Conservation (phyloP, 1,140 invertebrate species). For the Tachypleus tridentatus region DNA sequence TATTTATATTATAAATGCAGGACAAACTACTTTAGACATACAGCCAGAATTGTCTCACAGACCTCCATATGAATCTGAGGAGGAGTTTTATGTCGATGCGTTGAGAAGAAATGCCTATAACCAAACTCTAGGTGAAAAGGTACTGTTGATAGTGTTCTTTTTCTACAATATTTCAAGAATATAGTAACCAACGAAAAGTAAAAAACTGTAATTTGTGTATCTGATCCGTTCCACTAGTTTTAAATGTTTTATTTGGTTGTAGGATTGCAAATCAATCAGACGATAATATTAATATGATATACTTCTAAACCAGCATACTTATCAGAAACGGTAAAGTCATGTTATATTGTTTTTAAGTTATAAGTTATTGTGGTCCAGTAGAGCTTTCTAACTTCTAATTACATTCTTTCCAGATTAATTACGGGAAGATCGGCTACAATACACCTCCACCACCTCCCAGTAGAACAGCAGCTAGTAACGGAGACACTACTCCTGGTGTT, state of each 20-base stretch:
- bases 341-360: too few relatives aligned
- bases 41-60: slow-evolving; percentile 8
- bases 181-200: too few relatives aligned
- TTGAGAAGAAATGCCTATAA: slow-evolving; percentile 31
- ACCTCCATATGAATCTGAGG: slow-evolving; percentile 14
- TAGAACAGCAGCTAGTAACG: slow-evolving; percentile 12
- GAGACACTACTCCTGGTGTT: slow-evolving; percentile 5
- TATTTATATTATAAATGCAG: not conserved
- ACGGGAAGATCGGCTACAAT: slow-evolving; percentile 10
- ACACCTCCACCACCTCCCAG: slow-evolving; percentile 11
- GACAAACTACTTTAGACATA: not conserved
- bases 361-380: not conserved
- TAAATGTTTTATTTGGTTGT: too few relatives aligned
- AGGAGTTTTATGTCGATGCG: slow-evolving; percentile 28
- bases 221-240: too few relatives aligned
- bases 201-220: too few relatives aligned
- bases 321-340: too few relatives aligned
- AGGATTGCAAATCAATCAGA: too few relatives aligned
- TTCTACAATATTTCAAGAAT: too few relatives aligned
- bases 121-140: slow-evolving; percentile 26
- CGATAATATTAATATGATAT: too few relatives aligned
- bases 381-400: not conserved
- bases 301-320: too few relatives aligned
- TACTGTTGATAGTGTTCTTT: not conserved
- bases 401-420: not conserved